Evolutionary conservation across 2,888 invertebrate genomes (phyloP).

Genomic region (Eupithecia tripunctaria): DNA sequence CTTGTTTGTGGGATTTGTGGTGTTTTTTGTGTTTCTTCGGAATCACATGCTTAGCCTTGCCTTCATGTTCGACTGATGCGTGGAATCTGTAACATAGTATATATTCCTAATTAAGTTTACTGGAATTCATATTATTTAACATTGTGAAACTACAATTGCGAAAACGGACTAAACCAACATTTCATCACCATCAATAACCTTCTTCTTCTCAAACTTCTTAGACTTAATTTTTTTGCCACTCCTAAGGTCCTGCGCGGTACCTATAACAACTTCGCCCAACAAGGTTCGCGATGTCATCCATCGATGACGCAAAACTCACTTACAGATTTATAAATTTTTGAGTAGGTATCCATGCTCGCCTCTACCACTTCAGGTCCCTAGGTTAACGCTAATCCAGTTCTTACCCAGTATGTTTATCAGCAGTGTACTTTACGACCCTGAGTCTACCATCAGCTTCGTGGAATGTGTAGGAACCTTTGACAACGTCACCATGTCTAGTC

Average conservation of each 20-base stretch:
- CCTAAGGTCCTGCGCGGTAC: too few relatives aligned
- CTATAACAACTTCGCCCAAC: too few relatives aligned
- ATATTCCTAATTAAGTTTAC: background rate
- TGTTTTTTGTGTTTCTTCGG: constrained; percentile 36
- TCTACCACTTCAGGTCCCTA: background rate
- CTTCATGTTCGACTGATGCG: constrained; percentile 56
- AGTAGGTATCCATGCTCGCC: background rate
- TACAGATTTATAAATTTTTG: too few relatives aligned
- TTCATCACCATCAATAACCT: background rate
- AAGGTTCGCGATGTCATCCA: too few relatives aligned
- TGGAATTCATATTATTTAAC: background rate
- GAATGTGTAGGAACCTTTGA: constrained; percentile 62
- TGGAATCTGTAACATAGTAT: constrained; percentile 53
- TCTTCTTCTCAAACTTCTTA: too few relatives aligned
- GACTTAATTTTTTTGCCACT: too few relatives aligned
- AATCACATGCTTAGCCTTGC: constrained; percentile 48
- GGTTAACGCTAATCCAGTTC: background rate
- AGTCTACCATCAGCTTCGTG: constrained; percentile 80
- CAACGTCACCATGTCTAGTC: constrained; percentile 73
- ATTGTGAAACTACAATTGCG: too few relatives aligned
- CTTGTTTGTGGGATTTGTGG: constrained; percentile 37
- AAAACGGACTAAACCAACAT: too few relatives aligned
- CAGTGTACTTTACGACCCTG: constrained; percentile 79
- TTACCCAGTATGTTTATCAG: constrained; percentile 76
- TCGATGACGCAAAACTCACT: too few relatives aligned